Base-by-base conservation (phyloP, 1,140 invertebrate genomes). In the Myzus persicae region DNA sequence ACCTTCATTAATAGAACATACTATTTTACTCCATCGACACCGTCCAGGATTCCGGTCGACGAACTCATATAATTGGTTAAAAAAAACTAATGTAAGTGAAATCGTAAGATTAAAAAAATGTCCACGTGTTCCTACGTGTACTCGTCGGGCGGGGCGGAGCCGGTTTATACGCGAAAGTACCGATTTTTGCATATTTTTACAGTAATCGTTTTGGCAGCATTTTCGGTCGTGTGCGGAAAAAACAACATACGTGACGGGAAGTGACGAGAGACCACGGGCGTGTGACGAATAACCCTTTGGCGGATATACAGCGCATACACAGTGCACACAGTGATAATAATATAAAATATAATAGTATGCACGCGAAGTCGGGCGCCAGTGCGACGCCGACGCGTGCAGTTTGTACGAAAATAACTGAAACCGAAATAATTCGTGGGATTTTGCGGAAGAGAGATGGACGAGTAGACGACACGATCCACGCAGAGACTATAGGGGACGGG, bases 131-230 rank as follows among this genome's bases (percentile, higher is more conserved):
- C 48, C 48, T 48, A 48, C 46, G 46, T 18, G 14, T 48, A 48
- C 46, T 82, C 76, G 76, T 82, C 36, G 42, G 42, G 38, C 42
- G 26, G 42, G 42, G 26, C 40, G 26, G 84, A 26, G 82, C 59
- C 59, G 36, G 26, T 85, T 85, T 31, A 42, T 6, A 85, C 11
- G 24, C 84, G 84, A 85, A 84, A 85, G 84, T 85, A 85, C 42
- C 84, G 42, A 85, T 85, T 85, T 85, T 85, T 85, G 84, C 40
- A 85, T 44, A 85, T 42, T 85, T 85, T 85, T 31, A 14, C 14
- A 26, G 31, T 42, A 84, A 84, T 31, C 26, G 84, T 44, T 85
- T 85, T 84, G 36, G 82, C 82, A 84, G 38, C 8, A 40, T 40
- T 84, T 84, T 85, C 14, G 26, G 84, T 31, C 22, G 9, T 42